A percentile compares a stretch with the other conserved stretches of the same genome.
Evolutionary conservation across 2,113 vertebrate species (phyloP).

Genomic region (Nothobranchius furzeri): DNA sequence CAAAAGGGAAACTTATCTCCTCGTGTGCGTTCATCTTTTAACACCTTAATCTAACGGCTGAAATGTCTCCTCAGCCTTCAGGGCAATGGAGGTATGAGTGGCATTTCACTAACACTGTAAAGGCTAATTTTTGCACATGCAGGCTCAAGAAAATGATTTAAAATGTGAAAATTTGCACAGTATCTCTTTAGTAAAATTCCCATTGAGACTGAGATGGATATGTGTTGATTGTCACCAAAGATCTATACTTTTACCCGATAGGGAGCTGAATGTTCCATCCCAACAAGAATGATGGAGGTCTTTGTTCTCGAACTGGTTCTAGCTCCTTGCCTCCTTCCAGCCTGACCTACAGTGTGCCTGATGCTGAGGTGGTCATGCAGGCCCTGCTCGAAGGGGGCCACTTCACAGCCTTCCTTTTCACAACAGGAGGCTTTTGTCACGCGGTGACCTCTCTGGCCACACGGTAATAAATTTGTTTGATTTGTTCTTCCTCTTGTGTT

Average conservation of each 20-base stretch:
- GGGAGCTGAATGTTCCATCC: conserved; percentile 23
- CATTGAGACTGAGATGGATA: too few relatives aligned
- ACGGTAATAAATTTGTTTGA: conserved; percentile 74
- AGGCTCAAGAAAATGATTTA: too few relatives aligned
- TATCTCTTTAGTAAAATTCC: too few relatives aligned
- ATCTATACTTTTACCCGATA: conserved; percentile 2
- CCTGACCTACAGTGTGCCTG: conserved; percentile 67
- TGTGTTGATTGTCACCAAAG: too few relatives aligned
- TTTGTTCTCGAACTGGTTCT: conserved; percentile 45
- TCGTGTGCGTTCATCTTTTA: too few relatives aligned
- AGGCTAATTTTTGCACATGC: too few relatives aligned
- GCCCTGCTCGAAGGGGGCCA: conserved; percentile 38
- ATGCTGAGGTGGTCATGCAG: conserved; percentile 54
- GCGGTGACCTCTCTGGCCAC: conserved; percentile 66
- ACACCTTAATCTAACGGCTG: too few relatives aligned
- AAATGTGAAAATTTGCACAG: too few relatives aligned
- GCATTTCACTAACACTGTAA: too few relatives aligned
- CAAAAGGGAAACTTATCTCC: too few relatives aligned
- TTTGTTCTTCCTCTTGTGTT: conserved; percentile 73
- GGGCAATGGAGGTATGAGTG: too few relatives aligned
- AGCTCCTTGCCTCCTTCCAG: conserved; percentile 38
- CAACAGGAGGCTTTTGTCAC: conserved; percentile 72
- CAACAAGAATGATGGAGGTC: conserved; percentile 30
- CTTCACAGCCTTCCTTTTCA: conserved; percentile 60
- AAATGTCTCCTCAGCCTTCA: too few relatives aligned